Evolutionary conservation across 2,888 invertebrate genomes (phyloP).

Genomic region (Drosophila yooni): DNA sequence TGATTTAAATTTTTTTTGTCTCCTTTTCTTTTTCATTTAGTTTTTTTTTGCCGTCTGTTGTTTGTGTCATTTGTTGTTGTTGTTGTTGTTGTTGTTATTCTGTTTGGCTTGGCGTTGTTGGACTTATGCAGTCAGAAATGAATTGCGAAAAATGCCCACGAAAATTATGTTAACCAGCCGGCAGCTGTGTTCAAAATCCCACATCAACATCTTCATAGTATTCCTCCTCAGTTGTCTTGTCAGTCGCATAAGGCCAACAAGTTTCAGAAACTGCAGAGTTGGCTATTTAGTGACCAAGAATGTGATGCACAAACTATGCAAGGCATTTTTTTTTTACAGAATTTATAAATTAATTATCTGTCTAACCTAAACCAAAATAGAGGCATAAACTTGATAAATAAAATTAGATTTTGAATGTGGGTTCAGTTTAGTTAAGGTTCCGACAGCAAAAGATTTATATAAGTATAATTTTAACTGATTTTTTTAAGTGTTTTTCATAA

Average conservation of each 20-base stretch:
- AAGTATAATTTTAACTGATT: not conserved
- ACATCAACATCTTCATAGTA: slow-evolving; percentile 28
- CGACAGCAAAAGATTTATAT: not conserved
- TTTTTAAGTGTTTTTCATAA: not conserved
- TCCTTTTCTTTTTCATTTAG: slow-evolving; percentile 34
- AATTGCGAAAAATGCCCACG: slow-evolving; percentile 74
- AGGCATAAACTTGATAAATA: not conserved
- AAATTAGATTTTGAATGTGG: too few species aligned
- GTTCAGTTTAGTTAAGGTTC: not conserved
- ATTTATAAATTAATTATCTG: not conserved
- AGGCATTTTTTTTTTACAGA: not conserved
- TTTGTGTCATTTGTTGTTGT: slow-evolving; percentile 28
- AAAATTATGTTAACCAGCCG: slow-evolving; percentile 79
- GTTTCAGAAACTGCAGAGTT: slow-evolving; percentile 3
- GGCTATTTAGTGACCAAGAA: slow-evolving; percentile 1
- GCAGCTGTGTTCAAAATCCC: slow-evolving; percentile 70
- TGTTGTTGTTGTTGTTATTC: slow-evolving; percentile 28
- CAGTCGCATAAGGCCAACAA: not conserved
- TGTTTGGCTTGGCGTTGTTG: slow-evolving; percentile 34
- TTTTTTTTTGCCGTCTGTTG: slow-evolving; percentile 15
- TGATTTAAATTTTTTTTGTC: slow-evolving; percentile 62
- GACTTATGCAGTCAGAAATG: slow-evolving; percentile 65
- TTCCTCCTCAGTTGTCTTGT: not conserved
- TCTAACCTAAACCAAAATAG: not conserved
- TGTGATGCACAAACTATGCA: not conserved